These are phyloP conservation scores for Agonopterix arenella DNA, from an alignment of 2,888 invertebrate genomes.

Conservation along the genomic window DNA sequence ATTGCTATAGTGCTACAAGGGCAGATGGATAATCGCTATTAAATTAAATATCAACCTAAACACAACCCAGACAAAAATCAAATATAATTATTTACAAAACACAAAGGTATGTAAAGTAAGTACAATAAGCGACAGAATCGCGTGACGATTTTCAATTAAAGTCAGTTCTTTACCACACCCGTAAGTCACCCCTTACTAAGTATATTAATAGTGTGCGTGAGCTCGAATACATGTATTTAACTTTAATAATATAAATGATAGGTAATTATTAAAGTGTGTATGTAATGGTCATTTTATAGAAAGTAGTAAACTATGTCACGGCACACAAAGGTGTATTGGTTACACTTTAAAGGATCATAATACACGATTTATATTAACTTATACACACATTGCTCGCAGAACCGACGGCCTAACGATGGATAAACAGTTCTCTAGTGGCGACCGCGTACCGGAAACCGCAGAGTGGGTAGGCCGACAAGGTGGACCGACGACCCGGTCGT, in stretches of 20 bases:
- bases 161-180: conserved; percentile 17
- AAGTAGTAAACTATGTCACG: background rate
- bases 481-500: no score
- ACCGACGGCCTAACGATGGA: no score
- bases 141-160: conserved; percentile 40
- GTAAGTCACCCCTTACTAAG: conserved; percentile 16
- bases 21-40: no score
- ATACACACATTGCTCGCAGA: no score
- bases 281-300: background rate
- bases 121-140: conserved; percentile 9
- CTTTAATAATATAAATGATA: conserved; percentile 3
- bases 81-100: background rate
- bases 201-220: conserved; percentile 18
- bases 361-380: no score
- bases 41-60: no score
- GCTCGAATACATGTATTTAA: conserved; percentile 14
- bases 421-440: no score
- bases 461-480: no score
- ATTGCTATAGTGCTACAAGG: no score
- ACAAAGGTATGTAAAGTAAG: background rate
- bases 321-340: no score
- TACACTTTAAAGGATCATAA: no score
- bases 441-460: no score
- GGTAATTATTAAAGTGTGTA: conserved; percentile 4
- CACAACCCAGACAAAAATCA: background rate